Evolutionary conservation across 2,888 invertebrate species (phyloP).

Genomic region (Plebejus anna): DNA sequence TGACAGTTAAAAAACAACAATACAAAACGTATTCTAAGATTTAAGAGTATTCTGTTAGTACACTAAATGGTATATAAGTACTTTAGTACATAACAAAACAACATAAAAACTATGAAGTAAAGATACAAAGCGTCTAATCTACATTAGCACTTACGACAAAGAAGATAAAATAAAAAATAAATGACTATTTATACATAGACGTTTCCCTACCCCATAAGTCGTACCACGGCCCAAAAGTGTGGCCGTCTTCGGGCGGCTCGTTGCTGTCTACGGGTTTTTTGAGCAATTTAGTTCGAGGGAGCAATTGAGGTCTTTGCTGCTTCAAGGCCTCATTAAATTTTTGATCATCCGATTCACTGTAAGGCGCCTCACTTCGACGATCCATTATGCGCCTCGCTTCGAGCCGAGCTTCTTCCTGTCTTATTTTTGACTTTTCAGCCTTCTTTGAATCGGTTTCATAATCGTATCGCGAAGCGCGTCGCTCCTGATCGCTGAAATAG

Average conservation of each 20-base stretch:
- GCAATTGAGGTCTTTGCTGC: conserved; percentile 77
- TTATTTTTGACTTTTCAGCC: conserved; percentile 73
- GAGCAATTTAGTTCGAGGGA: conserved; percentile 85
- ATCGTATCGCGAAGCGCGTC: conserved; percentile 66
- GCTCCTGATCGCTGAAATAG: conserved; percentile 69
- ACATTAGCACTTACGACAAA: conserved; percentile 28
- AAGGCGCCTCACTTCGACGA: conserved; percentile 65
- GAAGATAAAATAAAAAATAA: conserved; percentile 46
- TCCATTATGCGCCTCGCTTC: conserved; percentile 67
- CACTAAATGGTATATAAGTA: conserved; percentile 16
- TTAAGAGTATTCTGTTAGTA: conserved; percentile 28
- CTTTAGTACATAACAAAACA: conserved; percentile 22
- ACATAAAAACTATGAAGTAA: conserved; percentile 29
- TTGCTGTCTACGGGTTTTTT: conserved; percentile 75
- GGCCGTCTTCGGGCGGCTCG: conserved; percentile 80
- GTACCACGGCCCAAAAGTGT: conserved; percentile 93
- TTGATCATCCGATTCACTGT: conserved; percentile 77
- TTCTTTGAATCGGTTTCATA: conserved; percentile 77
- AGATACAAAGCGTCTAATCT: conserved; percentile 26
- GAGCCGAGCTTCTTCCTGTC: conserved; percentile 71
- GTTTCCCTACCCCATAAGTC: conserved; percentile 91
- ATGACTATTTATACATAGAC: conserved; percentile 79
- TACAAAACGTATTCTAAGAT: conserved; percentile 25
- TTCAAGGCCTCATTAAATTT: conserved; percentile 76
- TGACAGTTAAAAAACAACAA: conserved; percentile 21